Evolutionary conservation across 2,113 vertebrate genomes (phyloP), one percentile per base, ranked within the genome.

Genomic region (Tympanuchus pallidicinctus): DNA sequence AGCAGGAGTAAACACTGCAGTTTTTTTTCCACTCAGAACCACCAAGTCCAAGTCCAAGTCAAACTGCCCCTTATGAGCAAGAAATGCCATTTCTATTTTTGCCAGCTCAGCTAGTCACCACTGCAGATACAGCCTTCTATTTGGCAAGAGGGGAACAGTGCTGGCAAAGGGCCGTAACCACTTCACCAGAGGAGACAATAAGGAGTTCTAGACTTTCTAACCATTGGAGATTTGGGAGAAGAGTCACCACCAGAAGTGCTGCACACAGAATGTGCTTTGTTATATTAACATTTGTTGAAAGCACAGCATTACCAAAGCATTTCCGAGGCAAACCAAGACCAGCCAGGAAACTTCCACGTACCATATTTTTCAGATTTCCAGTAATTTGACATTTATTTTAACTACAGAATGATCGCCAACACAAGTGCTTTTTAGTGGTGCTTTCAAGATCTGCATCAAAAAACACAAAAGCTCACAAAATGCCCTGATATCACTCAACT

Each of bases 251-350:
- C 88, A 93, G 92, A 95, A 95, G 82, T 54, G 47, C 94, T 96
- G 90, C 92, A 85, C 88, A 87, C 82, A 89, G 66, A 82, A 48
- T 15, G 59, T 76, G 86, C 96, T 93, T 94, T 87, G 84, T 93
- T 88, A 36, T 52, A 75, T 67, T 83, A 88, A 57, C 84, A 61
- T 85, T 95, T 97, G 89, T 59, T 96, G 96, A 94, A 94, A 97
- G 52, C n/a, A 76, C 4, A 94, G 88, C 92, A 75, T 94, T 95
- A 97, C 95, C 91, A 75, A 94, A 93, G 95, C 86, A 96, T 93
- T 92, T 96, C 81, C 88, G 95, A 96, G 90, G 89, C 86, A 95
- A 98, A 97, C 83, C 95, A 93, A 90, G 92, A 54, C 67, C 88
- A 94, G 70, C 92, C 95, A 92, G 91, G 69, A 96, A 94, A 93